These are phyloP conservation scores for Phrynocephalus guinanensis DNA, from an alignment of 2,797 vertebrate species.

Conservation along the genomic window DNA sequence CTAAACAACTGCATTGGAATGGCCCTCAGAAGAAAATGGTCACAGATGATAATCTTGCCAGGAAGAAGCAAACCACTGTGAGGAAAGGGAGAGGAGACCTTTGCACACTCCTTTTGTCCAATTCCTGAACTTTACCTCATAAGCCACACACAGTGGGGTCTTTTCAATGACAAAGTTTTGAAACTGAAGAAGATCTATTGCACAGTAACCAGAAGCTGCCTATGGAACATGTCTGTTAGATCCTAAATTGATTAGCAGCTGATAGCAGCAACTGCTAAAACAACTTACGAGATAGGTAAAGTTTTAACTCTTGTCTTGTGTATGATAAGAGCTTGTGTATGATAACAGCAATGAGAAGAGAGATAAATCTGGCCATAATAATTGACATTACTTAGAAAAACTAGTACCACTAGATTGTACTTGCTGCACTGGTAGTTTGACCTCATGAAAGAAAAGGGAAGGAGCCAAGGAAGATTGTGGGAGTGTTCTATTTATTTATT, in stretches of 20 bases:
- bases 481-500: too few species aligned
- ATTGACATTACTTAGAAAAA: neutral
- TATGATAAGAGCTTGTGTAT: neutral
- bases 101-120: neutral
- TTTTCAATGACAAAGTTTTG: neutral
- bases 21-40: neutral
- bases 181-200: neutral
- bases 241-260: neutral
- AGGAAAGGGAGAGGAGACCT: neutral
- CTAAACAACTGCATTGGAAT: neutral
- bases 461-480: neutral
- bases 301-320: neutral
- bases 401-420: neutral
- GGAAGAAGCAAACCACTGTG: neutral
- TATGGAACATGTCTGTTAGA: neutral
- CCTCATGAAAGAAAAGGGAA: neutral
- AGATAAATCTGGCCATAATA: neutral
- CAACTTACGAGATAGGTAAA: neutral
- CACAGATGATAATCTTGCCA: neutral
- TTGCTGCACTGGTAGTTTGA: neutral
- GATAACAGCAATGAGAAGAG: constrained; percentile 8
- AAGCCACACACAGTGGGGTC: neutral
- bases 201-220: neutral
- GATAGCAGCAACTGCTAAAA: neutral
- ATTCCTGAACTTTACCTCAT: neutral